These are phyloP conservation scores for Boloria selene DNA, from an alignment of 2,888 invertebrate species.

Conservation along the genomic window DNA sequence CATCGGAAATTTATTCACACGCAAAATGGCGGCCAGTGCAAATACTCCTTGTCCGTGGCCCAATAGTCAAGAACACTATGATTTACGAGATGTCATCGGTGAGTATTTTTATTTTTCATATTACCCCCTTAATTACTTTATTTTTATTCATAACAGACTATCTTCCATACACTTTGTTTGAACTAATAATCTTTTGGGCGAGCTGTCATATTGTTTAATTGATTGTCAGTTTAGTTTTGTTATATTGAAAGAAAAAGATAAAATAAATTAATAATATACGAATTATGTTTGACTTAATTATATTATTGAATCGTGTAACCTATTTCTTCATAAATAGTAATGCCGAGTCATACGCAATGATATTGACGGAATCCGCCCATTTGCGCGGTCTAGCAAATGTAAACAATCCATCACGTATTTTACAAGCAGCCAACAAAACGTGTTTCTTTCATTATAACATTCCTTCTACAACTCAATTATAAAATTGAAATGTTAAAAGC, in stretches of 20 bases:
- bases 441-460: conserved; percentile 36
- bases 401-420: conserved; percentile 39
- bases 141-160: conserved; percentile 7
- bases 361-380: conserved; percentile 34
- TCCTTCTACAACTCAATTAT: conserved; percentile 30
- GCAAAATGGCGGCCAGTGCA: conserved; percentile 68
- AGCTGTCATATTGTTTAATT: conserved; percentile 34
- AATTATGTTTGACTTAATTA: background rate
- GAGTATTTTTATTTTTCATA: conserved; percentile 58
- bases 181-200: conserved; percentile 5
- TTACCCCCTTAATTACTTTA: background rate
- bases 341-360: conserved; percentile 18
- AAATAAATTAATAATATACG: background rate
- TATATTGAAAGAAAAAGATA: background rate
- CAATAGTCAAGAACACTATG: conserved; percentile 95
- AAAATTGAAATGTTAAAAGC: conserved; percentile 23
- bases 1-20: conserved; percentile 64
- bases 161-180: conserved; percentile 2
- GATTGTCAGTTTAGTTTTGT: conserved; percentile 21
- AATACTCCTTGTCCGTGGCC: conserved; percentile 87
- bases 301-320: no score
- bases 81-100: conserved; percentile 96
- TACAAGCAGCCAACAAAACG: conserved; percentile 30
- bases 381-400: conserved; percentile 34
- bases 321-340: conserved; percentile 1